Evolutionary conservation across 2,888 invertebrate genomes (phyloP).

Genomic region (Mythimna ferrago): DNA sequence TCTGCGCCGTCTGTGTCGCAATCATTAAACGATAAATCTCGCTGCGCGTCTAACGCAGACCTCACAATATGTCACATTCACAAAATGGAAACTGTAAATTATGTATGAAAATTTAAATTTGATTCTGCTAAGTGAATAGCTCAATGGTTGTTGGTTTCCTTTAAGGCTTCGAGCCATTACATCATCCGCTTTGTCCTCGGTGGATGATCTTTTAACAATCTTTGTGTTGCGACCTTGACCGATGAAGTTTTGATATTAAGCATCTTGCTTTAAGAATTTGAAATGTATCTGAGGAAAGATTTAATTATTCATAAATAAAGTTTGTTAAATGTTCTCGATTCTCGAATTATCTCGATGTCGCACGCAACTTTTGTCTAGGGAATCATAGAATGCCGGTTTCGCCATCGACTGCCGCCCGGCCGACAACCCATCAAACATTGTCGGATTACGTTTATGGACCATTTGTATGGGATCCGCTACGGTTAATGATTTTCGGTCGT

Average conservation of each 20-base stretch:
- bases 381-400: constrained; percentile 70
- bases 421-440: constrained; percentile 83
- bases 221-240: constrained; percentile 51
- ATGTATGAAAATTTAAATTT: constrained; percentile 65
- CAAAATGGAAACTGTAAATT: constrained; percentile 57
- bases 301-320: constrained; percentile 12
- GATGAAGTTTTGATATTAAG: constrained; percentile 29
- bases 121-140: constrained; percentile 60
- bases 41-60: constrained; percentile 59
- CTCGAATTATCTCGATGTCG: constrained; percentile 26
- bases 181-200: constrained; percentile 65
- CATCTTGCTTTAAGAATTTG: constrained; percentile 26
- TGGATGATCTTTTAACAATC: constrained; percentile 49
- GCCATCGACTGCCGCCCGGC: constrained; percentile 73
- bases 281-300: constrained; percentile 13
- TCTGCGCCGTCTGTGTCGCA: constrained; percentile 73
- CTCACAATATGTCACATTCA: constrained; percentile 67
- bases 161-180: constrained; percentile 59
- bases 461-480: constrained; percentile 87
- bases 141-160: constrained; percentile 42
- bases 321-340: neutral
- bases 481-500: constrained; percentile 84
- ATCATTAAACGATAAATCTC: constrained; percentile 85
- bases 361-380: constrained; percentile 68
- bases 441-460: constrained; percentile 87